Percentiles rank a stretch among this genome's conserved stretches.
Evolutionary conservation across 2,797 vertebrate genomes (phyloP).

Genomic region (Chloroceryle inda): DNA sequence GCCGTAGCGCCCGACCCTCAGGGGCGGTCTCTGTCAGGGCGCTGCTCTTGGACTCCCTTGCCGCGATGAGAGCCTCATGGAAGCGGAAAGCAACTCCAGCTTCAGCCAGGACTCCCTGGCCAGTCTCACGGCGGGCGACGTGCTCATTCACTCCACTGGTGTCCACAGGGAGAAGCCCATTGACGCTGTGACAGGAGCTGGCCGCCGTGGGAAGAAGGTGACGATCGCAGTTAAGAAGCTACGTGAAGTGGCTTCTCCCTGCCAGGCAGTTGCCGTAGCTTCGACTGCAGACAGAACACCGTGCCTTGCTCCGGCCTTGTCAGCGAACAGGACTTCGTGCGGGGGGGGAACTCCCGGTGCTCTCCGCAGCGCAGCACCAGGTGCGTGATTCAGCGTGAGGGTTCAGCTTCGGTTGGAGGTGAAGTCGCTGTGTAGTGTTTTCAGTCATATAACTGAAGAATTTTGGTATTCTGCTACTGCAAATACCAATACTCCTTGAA

Average conservation of each 20-base stretch:
- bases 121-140: slow-evolving; percentile 73
- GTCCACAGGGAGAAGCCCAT: not conserved
- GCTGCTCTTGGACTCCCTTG: not conserved
- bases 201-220: not conserved
- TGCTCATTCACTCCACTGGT: slow-evolving; percentile 77
- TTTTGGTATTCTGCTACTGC: too few relatives aligned
- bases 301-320: slow-evolving; percentile 25
- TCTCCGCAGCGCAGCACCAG: not conserved
- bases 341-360: not conserved
- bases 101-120: slow-evolving; percentile 53
- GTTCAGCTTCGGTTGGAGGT: accelerated
- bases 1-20: not conserved
- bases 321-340: slow-evolving; percentile 11
- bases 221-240: slow-evolving; percentile 71
- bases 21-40: too few relatives aligned
- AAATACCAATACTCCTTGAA: accelerated
- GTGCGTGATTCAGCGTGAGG: slow-evolving; percentile 8
- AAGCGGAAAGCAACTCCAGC: not conserved
- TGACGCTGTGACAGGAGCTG: not conserved
- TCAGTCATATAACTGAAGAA: accelerated
- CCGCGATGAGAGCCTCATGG: not conserved
- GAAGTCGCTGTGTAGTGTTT: accelerated
- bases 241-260: slow-evolving; percentile 41
- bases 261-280: not conserved
- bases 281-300: not conserved